Conservation (phyloP, 2,888 invertebrate species). For the Lymantria dispar region DNA sequence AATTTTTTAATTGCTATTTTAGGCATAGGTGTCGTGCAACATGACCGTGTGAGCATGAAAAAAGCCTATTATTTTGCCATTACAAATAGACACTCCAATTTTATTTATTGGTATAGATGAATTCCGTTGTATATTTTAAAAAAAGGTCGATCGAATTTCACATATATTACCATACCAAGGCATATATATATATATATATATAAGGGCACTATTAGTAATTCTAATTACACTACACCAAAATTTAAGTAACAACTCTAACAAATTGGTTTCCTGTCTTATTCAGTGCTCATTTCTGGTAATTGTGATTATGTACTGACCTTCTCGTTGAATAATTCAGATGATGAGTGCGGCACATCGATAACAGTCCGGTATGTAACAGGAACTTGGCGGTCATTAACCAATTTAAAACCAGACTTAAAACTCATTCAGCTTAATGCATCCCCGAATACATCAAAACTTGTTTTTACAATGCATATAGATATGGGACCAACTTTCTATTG, state of each 20-base stretch:
- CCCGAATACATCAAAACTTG: conserved; percentile 1
- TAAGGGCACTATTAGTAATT: not conserved
- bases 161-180: no score
- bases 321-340: conserved; percentile 63
- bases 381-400: conserved; percentile 71
- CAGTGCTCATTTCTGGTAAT: conserved; percentile 58
- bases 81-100: no score
- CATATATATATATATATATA: no score
- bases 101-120: no score
- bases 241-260: conserved; percentile 28
- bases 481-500: not conserved
- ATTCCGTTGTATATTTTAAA: no score
- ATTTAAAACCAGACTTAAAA: conserved; percentile 67
- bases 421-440: conserved; percentile 36
- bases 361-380: conserved; percentile 58
- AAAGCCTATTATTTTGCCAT: no score
- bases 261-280: conserved; percentile 57
- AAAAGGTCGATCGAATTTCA: no score
- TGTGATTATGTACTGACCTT: conserved; percentile 52
- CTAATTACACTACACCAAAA: conserved; percentile 9
- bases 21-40: no score
- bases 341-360: conserved; percentile 62
- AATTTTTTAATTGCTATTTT: no score
- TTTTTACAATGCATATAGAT: not conserved
- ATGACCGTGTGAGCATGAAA: no score